A percentile compares a stretch with the other conserved stretches of the same genome.
Conservation (phyloP, 2,113 vertebrate genomes). For the Siniperca knerii region DNA sequence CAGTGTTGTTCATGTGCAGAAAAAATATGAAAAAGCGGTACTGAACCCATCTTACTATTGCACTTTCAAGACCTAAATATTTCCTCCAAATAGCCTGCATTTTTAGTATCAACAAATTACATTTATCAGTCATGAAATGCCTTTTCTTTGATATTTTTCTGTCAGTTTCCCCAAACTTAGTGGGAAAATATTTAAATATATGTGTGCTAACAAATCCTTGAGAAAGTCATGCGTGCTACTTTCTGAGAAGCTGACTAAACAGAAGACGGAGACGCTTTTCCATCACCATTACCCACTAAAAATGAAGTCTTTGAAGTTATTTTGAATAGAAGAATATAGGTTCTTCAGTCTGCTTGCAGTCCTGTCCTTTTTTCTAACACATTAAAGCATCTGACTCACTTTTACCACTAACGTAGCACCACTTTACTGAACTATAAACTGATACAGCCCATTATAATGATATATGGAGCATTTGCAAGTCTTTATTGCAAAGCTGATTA, state of each 20-base stretch:
- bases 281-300: neutral
- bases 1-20: neutral
- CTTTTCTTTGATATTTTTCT: conserved; percentile 11
- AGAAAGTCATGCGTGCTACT: neutral
- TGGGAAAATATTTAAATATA: conserved; percentile 24
- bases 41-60: neutral
- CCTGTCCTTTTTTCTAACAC: conserved; percentile 26
- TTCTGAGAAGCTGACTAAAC: neutral
- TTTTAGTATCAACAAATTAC: neutral
- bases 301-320: conserved; percentile 43
- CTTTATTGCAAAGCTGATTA: conserved; percentile 61
- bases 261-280: conserved; percentile 16
- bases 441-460: conserved; percentile 58
- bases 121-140: neutral
- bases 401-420: conserved; percentile 37
- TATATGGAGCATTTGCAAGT: conserved; percentile 58
- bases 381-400: conserved; percentile 48
- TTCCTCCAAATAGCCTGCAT: neutral
- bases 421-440: conserved; percentile 58
- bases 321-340: conserved; percentile 28
- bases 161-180: neutral
- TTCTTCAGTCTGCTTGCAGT: conserved; percentile 29
- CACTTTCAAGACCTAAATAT: neutral
- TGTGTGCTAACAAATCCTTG: neutral
- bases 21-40: neutral